phyloP scores from a whole-genome alignment of 2,113 vertebrate species.

The Glareola pratincola region DNA sequence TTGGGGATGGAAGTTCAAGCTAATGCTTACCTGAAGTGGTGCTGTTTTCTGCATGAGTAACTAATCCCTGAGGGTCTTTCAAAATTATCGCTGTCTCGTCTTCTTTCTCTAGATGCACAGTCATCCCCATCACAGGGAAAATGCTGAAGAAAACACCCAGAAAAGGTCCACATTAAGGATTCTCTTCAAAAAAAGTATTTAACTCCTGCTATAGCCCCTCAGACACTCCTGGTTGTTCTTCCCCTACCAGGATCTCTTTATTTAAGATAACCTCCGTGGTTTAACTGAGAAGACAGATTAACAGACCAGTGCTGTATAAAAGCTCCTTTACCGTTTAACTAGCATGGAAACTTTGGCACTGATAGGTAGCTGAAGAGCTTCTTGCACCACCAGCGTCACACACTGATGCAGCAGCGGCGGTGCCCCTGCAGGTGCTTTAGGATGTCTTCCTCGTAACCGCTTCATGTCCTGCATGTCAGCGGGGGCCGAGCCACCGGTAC shows the following conservation, averaged over 20 bases:
- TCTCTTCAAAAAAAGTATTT: neutral
- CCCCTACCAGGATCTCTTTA: neutral
- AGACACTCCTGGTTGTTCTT: neutral
- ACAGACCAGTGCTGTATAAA: neutral
- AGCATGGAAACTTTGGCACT: neutral
- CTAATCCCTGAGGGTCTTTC: neutral
- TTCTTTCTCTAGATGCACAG: neutral
- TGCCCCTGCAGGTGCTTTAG: neutral
- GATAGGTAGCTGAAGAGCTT: neutral
- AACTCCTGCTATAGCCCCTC: neutral
- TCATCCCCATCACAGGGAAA: neutral
- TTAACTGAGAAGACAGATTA: neutral
- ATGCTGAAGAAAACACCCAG: neutral
- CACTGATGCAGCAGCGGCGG: neutral
- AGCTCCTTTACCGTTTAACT: neutral
- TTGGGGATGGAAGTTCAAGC: neutral
- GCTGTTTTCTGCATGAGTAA: neutral
- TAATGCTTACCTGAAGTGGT: accelerated
- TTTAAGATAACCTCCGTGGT: neutral
- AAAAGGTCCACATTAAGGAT: neutral
- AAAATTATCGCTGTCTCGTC: neutral
- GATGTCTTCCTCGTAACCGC: neutral
- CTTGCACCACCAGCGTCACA: neutral
- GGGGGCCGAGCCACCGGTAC: neutral
- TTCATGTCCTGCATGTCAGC: neutral